phyloP scores from a whole-genome alignment of 1,140 invertebrate genomes.

The Macrosteles quadrilineatus region DNA sequence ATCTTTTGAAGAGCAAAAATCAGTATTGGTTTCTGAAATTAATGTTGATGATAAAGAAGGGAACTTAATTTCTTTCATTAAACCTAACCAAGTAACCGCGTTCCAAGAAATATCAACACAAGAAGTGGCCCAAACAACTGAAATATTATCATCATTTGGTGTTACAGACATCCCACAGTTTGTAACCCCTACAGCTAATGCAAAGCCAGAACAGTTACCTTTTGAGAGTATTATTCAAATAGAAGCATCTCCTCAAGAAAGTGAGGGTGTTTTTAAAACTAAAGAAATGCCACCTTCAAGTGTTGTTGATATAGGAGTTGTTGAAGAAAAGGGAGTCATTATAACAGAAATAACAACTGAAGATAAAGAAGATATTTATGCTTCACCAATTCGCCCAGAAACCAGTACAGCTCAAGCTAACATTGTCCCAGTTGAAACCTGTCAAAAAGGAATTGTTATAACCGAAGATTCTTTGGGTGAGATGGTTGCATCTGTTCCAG shows the following conservation, averaged over 20 bases:
- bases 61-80: conserved; percentile 45
- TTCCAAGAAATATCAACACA: conserved; percentile 40
- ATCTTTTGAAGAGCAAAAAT: conserved; percentile 50
- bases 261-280: conserved; percentile 48
- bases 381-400: conserved; percentile 25
- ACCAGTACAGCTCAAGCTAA: conserved; percentile 36
- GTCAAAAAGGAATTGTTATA: conserved; percentile 45
- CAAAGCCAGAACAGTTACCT: conserved; percentile 45
- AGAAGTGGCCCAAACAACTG: conserved; percentile 46
- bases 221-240: conserved; percentile 55
- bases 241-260: conserved; percentile 52
- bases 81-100: conserved; percentile 47
- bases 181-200: conserved; percentile 34
- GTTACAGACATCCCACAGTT: conserved; percentile 39
- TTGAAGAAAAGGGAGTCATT: conserved; percentile 48
- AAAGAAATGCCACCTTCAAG: conserved; percentile 46
- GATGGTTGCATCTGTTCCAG: conserved; percentile 26
- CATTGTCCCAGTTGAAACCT: conserved; percentile 34
- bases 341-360: conserved; percentile 44
- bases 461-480: conserved; percentile 35
- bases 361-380: conserved; percentile 45
- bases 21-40: conserved; percentile 53
- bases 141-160: conserved; percentile 42
- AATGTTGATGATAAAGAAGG: conserved; percentile 55
- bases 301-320: conserved; percentile 46